Conservation (phyloP, 2,797 vertebrate species). For the Pangasius larnaudii region DNA sequence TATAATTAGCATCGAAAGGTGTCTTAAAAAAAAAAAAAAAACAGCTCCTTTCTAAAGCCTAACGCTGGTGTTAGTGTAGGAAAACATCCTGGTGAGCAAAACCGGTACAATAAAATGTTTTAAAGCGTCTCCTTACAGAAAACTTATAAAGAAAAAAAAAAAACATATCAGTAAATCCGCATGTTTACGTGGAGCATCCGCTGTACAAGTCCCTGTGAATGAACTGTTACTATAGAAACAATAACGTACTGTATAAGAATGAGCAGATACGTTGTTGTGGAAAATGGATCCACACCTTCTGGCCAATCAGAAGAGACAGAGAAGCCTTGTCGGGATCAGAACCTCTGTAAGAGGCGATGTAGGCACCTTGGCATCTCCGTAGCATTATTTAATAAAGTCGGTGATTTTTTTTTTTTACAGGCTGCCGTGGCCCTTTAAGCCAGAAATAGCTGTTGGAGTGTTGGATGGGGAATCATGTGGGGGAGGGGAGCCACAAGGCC, state of each 20-base stretch:
- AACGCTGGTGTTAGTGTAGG: background rate
- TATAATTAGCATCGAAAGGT: background rate
- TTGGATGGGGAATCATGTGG: conserved; percentile 38
- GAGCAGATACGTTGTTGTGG: background rate
- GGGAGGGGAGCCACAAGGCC: conserved; percentile 56
- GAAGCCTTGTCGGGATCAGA: background rate
- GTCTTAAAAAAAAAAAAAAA: background rate
- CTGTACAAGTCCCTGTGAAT: background rate
- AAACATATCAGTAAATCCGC: background rate
- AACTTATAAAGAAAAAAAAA: no score
- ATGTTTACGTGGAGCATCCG: background rate
- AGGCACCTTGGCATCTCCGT: conserved; percentile 13
- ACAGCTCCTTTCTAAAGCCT: background rate
- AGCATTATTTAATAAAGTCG: conserved; percentile 37
- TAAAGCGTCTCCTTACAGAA: background rate
- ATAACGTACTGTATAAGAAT: background rate
- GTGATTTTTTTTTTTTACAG: background rate
- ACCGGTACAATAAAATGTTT: background rate
- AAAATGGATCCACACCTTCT: background rate
- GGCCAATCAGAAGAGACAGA: background rate
- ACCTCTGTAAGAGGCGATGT: background rate
- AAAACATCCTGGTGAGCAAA: background rate
- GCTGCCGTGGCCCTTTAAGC: conserved; percentile 58
- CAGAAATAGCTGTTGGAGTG: conserved; percentile 58
- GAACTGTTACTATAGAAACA: background rate